Base-by-base conservation (phyloP, 1,140 invertebrate genomes). In the Helicorthomorpha holstii region DNA sequence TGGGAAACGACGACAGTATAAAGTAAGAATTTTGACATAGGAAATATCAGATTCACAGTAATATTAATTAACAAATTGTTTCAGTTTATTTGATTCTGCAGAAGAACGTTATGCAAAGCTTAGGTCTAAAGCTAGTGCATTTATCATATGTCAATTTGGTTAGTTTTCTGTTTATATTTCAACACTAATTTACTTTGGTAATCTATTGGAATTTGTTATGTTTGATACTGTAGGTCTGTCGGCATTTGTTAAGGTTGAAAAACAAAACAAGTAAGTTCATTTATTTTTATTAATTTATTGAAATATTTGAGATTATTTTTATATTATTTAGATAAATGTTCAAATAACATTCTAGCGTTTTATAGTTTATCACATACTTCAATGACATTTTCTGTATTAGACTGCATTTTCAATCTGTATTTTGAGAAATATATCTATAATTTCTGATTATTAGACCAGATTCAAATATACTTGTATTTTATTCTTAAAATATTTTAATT, bases 21-120 rank as follows among this genome's bases (percentile, higher is more conserved):
- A 79, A 75, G 77, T 73, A 66, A 62, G 57, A 16, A 7, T 7
- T 34, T 34, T 34, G 29, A 7, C 7, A 7, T 34, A 34, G 7
- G 29, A 16, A 34, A 34, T 7, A 7, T 7, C 16, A 7, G 29
- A 7, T 34, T 34, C 29, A 34, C 29, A n/a, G n/a, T n/a, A n/a
- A n/a, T 16, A 34, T 34, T 55, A n/a, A 27, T 14, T 43, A 42
- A 2, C 22, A 43, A 38, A 16, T 56, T 59, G 54, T 76, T 77
- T 56, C 65, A 84, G 82, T 58, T 66, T 84, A 49, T 84, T 85
- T 69, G 80, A 85, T 60, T 70, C 73, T 1, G 66, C 71, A 34
- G 59, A 70, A 56, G 72, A 78, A 21, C 67, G 81, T 43, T 85
- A 84, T 62, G 45, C 60, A 23, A 74, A 75, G 59, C 61, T 80